A percentile compares a stretch with the other conserved stretches of the same genome.
Evolutionary conservation across 2,113 vertebrate genomes (phyloP).

Genomic region (Micronycteris hirsuta): DNA sequence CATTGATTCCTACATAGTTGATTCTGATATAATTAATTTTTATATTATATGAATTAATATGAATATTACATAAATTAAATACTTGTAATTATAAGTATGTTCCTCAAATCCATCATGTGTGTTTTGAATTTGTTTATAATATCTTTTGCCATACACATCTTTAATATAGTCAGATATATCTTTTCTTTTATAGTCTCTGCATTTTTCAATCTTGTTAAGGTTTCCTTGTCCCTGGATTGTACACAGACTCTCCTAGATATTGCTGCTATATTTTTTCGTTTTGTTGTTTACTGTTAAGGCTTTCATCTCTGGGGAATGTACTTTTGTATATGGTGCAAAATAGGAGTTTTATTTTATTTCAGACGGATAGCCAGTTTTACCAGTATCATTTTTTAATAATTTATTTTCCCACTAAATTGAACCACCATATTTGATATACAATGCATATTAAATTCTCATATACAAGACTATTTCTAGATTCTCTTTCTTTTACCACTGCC

Average conservation of each 20-base stretch:
- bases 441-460: slow-evolving; percentile 3
- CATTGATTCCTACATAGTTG: background rate
- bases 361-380: background rate
- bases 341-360: slow-evolving; percentile 20
- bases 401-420: background rate
- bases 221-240: background rate
- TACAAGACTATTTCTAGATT: background rate
- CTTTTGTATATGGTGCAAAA: background rate
- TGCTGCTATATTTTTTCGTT: slow-evolving; percentile 18
- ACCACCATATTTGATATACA: background rate
- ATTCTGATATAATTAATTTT: background rate
- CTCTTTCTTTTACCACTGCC: background rate
- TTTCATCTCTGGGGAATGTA: background rate
- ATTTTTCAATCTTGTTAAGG: background rate
- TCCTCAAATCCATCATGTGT: background rate
- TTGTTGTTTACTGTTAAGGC: background rate
- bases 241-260: background rate
- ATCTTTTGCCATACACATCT: background rate
- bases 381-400: background rate
- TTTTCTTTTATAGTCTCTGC: background rate
- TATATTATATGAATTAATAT: background rate
- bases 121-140: slow-evolving; percentile 2
- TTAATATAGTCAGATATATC: background rate
- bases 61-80: background rate
- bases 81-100: background rate